These are phyloP conservation scores for Halcyon malimbica DNA, from an alignment of 2,113 vertebrate genomes.

Conservation along the genomic window DNA sequence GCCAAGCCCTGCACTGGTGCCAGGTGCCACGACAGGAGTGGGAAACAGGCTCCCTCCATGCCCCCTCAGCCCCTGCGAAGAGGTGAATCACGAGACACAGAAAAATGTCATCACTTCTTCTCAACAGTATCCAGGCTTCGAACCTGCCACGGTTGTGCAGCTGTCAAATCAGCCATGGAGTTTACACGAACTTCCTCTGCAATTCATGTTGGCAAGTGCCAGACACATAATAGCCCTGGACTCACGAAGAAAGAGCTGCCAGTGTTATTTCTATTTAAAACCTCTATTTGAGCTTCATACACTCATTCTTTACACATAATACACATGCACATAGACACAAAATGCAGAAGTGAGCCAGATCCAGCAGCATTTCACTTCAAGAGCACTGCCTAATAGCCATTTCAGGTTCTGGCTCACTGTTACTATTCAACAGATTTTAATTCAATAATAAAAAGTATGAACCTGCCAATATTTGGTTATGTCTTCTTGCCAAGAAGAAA, in stretches of 20 bases:
- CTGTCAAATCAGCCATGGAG: slow-evolving; percentile 24
- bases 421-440: slow-evolving; percentile 44
- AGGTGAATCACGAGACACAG: neutral
- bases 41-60: neutral
- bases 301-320: neutral
- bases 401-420: slow-evolving; percentile 15
- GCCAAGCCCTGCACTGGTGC: neutral
- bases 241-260: slow-evolving; percentile 3
- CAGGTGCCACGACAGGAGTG: neutral
- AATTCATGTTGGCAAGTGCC: neutral
- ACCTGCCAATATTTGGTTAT: neutral
- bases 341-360: neutral
- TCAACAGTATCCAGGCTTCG: neutral
- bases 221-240: slow-evolving; percentile 18
- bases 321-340: neutral
- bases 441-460: slow-evolving; percentile 20
- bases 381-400: neutral
- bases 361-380: neutral
- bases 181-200: slow-evolving; percentile 30
- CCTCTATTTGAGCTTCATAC: neutral
- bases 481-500: neutral
- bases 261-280: slow-evolving; percentile 45
- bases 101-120: neutral
- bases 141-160: neutral
- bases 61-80: neutral